Evolutionary conservation across 1,140 invertebrate genomes (phyloP).

Genomic region (Ips nitidus): DNA sequence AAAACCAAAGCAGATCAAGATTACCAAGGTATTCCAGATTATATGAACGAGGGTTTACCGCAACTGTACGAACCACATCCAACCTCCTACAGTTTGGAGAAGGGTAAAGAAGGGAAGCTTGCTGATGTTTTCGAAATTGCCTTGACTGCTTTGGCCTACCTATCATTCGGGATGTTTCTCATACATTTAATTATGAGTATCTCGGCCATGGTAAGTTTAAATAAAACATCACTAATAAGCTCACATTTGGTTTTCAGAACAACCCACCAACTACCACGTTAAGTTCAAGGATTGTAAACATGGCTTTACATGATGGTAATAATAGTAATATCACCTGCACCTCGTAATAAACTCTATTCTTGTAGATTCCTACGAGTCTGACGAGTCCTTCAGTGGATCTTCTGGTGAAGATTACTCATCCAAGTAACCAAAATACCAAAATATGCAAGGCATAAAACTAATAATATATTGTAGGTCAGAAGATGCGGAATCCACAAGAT

Average conservation of each 20-base stretch:
- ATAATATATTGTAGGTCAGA: too few species aligned
- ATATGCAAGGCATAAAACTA: not conserved
- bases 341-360: not conserved
- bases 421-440: not conserved
- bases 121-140: constrained; percentile 76
- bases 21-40: constrained; percentile 17
- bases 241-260: not conserved
- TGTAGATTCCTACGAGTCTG: not conserved
- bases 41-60: not conserved
- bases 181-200: constrained; percentile 74
- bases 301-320: not conserved
- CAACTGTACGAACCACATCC: constrained; percentile 3
- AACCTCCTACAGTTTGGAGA: constrained; percentile 40
- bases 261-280: not conserved
- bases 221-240: not conserved
- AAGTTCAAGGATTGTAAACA: constrained; percentile 5
- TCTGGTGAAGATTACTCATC: not conserved
- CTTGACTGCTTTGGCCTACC: constrained; percentile 72
- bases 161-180: constrained; percentile 77
- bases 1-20: constrained; percentile 10
- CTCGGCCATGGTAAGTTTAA: constrained; percentile 56
- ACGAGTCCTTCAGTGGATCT: not conserved
- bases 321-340: not conserved
- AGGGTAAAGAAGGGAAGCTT: constrained; percentile 61
- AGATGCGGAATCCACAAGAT: too few species aligned